Evolutionary conservation across 2,888 invertebrate genomes (phyloP).

Genomic region (Hirtodrosophila alboralis): DNA sequence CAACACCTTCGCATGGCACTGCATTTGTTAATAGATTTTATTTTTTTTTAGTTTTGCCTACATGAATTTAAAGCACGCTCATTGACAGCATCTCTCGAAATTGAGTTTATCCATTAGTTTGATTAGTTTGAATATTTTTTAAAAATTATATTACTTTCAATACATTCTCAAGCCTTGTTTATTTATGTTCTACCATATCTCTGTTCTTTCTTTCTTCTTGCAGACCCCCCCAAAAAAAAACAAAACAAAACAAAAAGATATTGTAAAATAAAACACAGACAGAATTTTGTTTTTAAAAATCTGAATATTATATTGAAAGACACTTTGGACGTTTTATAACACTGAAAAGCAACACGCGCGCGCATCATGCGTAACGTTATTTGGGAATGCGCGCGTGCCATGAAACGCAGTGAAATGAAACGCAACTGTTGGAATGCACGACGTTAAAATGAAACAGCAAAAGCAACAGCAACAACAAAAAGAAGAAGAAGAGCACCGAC

Average conservation of each 20-base stretch:
- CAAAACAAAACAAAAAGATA: conserved; percentile 18
- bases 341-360: conserved; percentile 49
- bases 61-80: conserved; percentile 30
- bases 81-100: conserved; percentile 21
- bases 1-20: conserved; percentile 8
- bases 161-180: conserved; percentile 55
- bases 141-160: conserved; percentile 27
- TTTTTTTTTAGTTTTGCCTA: neutral
- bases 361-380: conserved; percentile 52
- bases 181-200: conserved; percentile 73
- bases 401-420: conserved; percentile 55
- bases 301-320: conserved; percentile 3
- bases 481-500: conserved; percentile 17
- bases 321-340: conserved; percentile 30
- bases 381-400: conserved; percentile 48
- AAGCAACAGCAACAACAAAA: conserved; percentile 5
- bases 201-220: conserved; percentile 69
- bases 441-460: conserved; percentile 33
- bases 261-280: conserved; percentile 12
- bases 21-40: conserved; percentile 3
- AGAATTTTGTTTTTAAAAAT: conserved; percentile 2
- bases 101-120: conserved; percentile 8
- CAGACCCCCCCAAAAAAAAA: conserved; percentile 60
- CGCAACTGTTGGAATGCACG: conserved; percentile 41
- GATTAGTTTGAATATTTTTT: conserved; percentile 6